These are phyloP conservation scores for Distichodus sexfasciatus DNA, from an alignment of 2,797 vertebrate species.

Conservation along the genomic window DNA sequence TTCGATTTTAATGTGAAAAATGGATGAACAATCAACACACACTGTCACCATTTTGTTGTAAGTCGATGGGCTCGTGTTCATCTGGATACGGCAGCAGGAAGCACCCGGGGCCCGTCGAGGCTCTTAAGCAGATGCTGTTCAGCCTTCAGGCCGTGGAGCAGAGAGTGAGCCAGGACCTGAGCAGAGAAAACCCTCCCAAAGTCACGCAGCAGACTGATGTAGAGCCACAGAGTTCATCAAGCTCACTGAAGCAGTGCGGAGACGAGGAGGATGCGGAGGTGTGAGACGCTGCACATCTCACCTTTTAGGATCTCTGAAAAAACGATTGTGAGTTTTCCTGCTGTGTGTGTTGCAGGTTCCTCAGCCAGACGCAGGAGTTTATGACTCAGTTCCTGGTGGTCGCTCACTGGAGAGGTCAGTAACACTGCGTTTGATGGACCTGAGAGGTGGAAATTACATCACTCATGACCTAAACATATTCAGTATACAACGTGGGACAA, in stretches of 20 bases:
- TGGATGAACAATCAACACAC: background rate
- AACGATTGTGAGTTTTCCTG: background rate
- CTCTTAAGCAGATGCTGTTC: constrained; percentile 87
- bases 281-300: too few relatives aligned
- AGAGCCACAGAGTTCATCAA: constrained; percentile 32
- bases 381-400: constrained; percentile 61
- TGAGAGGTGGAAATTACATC: too few relatives aligned
- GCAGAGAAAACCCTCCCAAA: too few relatives aligned
- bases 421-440: too few relatives aligned
- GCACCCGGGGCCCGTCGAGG: constrained; percentile 85
- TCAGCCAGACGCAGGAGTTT: constrained; percentile 49
- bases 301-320: too few relatives aligned
- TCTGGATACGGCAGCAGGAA: constrained; percentile 66
- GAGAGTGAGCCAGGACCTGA: too few relatives aligned
- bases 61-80: constrained; percentile 46
- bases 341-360: constrained; percentile 27
- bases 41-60: background rate
- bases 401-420: constrained; percentile 72
- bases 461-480: too few relatives aligned
- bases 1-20: too few relatives aligned
- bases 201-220: constrained; percentile 50
- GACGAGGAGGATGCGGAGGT: constrained; percentile 1
- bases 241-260: background rate
- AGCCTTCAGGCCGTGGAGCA: constrained; percentile 83
- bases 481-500: too few relatives aligned